A percentile compares a stretch with the other conserved stretches of the same genome.
Evolutionary conservation across 2,113 vertebrate genomes (phyloP).

Genomic region (Melanocharis versteri): DNA sequence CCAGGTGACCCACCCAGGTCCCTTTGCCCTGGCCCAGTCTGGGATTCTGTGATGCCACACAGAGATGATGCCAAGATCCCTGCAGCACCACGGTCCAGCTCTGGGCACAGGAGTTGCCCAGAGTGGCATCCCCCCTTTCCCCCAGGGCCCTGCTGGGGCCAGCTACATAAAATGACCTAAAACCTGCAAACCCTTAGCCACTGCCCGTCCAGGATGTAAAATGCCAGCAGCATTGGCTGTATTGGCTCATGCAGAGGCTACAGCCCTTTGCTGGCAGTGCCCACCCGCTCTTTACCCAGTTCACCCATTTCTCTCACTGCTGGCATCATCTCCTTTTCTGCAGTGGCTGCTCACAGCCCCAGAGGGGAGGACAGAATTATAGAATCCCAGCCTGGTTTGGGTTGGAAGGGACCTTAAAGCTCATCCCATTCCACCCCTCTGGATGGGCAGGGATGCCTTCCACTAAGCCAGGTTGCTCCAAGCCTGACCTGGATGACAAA

Average conservation of each 20-base stretch:
- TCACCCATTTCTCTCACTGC: fast-evolving
- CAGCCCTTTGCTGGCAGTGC: background rate
- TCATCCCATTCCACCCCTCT: background rate
- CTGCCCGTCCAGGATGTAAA: fast-evolving
- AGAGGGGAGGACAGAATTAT: background rate
- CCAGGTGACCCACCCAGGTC: background rate
- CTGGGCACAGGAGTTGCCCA: background rate
- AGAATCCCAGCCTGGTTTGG: background rate
- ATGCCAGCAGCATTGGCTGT: fast-evolving
- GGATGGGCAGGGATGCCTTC: background rate
- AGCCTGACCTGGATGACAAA: background rate
- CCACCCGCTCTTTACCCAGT: fast-evolving
- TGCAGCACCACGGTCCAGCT: background rate
- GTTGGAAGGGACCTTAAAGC: background rate
- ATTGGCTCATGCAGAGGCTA: fast-evolving
- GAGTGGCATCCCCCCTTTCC: fast-evolving
- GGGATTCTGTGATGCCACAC: background rate
- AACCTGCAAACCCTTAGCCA: fast-evolving
- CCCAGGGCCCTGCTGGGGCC: background rate
- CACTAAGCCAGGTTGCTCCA: background rate
- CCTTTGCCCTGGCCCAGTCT: background rate
- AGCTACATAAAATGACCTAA: background rate
- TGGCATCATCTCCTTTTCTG: too few relatives aligned
- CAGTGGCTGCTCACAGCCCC: fast-evolving
- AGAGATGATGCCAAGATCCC: too few relatives aligned